Conservation (phyloP, 2,888 invertebrate species). For the Ypsolopha sequella region DNA sequence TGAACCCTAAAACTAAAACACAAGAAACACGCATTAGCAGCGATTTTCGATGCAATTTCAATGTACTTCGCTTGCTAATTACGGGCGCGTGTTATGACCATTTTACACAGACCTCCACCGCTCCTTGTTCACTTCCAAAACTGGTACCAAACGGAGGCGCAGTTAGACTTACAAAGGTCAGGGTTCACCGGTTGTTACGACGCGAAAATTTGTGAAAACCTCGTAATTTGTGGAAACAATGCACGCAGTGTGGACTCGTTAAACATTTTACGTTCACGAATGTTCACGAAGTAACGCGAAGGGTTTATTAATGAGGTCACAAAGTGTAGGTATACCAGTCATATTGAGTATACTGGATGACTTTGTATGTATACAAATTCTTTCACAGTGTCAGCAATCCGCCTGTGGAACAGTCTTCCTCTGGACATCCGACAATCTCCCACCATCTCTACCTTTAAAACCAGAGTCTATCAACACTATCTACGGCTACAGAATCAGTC, state of each 20-base stretch:
- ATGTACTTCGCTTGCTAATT: conserved; percentile 43
- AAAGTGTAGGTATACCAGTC: neutral
- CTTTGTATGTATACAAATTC: too few relatives aligned
- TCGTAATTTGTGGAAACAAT: conserved; percentile 55
- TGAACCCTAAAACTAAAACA: conserved; percentile 21
- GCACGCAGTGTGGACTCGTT: conserved; percentile 38
- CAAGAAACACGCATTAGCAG: conserved; percentile 53
- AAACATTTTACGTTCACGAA: conserved; percentile 23
- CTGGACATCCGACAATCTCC: too few relatives aligned
- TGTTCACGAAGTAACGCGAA: conserved; percentile 9
- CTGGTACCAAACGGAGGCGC: neutral
- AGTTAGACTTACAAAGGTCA: conserved; percentile 14
- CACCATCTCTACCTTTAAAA: too few relatives aligned
- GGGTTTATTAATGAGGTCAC: conserved; percentile 12
- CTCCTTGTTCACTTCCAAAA: neutral
- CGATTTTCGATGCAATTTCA: conserved; percentile 56
- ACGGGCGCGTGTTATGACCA: conserved; percentile 13
- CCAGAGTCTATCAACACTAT: too few relatives aligned
- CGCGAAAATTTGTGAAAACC: conserved; percentile 59
- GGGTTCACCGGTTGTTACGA: conserved; percentile 20
- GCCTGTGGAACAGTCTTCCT: too few relatives aligned
- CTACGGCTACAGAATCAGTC: too few relatives aligned
- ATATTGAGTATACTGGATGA: too few relatives aligned
- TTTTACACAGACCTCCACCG: neutral
- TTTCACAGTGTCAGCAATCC: too few relatives aligned